Percentiles rank a stretch among this genome's conserved stretches.
Evolutionary conservation across 35 echinoderm and acorn worm species (phyloP).

Genomic region (Apostichopus japonicus): DNA sequence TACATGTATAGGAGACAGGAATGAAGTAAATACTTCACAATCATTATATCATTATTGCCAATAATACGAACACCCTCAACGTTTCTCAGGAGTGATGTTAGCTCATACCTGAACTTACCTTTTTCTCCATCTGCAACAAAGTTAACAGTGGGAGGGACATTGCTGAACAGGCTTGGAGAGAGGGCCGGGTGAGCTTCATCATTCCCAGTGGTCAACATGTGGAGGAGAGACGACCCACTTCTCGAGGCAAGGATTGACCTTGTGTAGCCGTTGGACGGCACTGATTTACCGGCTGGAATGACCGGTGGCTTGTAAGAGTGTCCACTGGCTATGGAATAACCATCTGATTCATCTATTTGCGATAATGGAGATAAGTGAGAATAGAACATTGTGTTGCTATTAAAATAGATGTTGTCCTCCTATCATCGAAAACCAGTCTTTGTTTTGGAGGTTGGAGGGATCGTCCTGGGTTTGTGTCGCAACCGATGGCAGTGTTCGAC

Average conservation of each 20-base stretch:
- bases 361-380: neutral
- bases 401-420: neutral
- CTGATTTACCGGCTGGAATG: slow-evolving; percentile 10
- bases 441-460: too few relatives aligned
- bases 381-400: neutral
- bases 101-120: slow-evolving; percentile 55
- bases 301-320: slow-evolving; percentile 44
- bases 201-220: slow-evolving; percentile 72
- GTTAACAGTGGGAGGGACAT: slow-evolving; percentile 92
- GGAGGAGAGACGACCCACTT: slow-evolving; percentile 65
- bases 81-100: too few relatives aligned
- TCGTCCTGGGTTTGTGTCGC: too few relatives aligned
- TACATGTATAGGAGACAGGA: too few relatives aligned
- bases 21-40: too few relatives aligned
- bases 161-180: slow-evolving; percentile 89
- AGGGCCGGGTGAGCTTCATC: slow-evolving; percentile 84
- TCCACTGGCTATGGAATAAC: slow-evolving; percentile 85
- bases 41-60: too few relatives aligned
- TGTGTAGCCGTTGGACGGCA: slow-evolving; percentile 37
- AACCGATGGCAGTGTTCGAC: too few relatives aligned
- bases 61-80: too few relatives aligned
- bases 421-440: too few relatives aligned
- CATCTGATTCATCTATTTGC: slow-evolving; percentile 66
- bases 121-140: slow-evolving; percentile 85
- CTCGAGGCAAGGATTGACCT: slow-evolving; percentile 54